Evolutionary conservation across 2,113 vertebrate genomes (phyloP).

Genomic region (Gobiocypris rarus): DNA sequence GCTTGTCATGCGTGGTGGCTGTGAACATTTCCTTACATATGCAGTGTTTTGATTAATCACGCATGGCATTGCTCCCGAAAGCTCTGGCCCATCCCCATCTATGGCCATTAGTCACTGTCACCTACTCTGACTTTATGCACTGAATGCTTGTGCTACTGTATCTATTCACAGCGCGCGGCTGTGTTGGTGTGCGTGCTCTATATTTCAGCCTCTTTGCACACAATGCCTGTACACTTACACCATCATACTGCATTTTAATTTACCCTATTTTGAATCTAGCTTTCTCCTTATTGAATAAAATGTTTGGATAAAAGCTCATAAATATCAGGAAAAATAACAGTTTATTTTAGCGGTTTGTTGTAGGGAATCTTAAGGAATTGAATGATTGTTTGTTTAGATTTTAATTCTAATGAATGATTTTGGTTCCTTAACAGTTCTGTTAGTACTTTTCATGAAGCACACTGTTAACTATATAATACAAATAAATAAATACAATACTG

Average conservation of each 20-base stretch:
- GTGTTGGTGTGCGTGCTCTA: slow-evolving; percentile 26
- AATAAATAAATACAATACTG: background rate
- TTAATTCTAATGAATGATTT: background rate
- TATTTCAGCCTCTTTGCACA: slow-evolving; percentile 18
- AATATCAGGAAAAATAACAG: background rate
- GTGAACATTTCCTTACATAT: slow-evolving; percentile 59
- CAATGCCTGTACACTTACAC: background rate
- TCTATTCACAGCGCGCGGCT: slow-evolving; percentile 31
- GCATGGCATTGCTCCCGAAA: slow-evolving; percentile 55
- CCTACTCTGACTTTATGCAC: slow-evolving; percentile 56
- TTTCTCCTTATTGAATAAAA: background rate
- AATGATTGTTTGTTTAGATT: slow-evolving; percentile 3
- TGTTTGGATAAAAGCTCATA: background rate
- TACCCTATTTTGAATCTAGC: background rate
- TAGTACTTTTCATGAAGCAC: background rate
- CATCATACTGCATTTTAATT: too few species aligned
- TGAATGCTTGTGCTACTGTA: slow-evolving; percentile 48
- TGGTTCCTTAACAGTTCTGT: background rate
- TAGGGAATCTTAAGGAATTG: background rate
- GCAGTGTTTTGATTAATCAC: slow-evolving; percentile 63
- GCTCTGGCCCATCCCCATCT: slow-evolving; percentile 58
- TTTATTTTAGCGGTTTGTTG: background rate
- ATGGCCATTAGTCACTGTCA: slow-evolving; percentile 60
- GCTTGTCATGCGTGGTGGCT: slow-evolving; percentile 21
- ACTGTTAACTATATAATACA: background rate